Evolutionary conservation across 2,888 invertebrate genomes (phyloP).

Genomic region (Campoplex nolae): DNA sequence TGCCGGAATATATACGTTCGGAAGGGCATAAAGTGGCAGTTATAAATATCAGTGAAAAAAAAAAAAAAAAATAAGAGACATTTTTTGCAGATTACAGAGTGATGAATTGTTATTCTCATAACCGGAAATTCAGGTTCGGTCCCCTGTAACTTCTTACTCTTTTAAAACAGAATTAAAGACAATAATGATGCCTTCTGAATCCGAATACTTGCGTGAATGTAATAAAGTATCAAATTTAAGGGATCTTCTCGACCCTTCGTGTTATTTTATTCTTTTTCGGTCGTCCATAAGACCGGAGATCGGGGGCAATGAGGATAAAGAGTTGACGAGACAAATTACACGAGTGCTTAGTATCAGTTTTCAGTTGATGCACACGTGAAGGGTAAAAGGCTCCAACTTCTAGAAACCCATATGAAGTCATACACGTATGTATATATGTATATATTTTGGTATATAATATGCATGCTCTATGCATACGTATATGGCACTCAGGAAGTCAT

Average conservation of each 20-base stretch:
- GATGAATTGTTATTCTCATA: too few relatives aligned
- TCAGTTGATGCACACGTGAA: constrained; percentile 36
- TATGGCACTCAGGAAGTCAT: constrained; percentile 47
- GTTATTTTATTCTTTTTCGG: background rate
- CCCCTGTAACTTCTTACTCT: background rate
- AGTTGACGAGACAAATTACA: constrained; percentile 22
- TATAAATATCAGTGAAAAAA: too few relatives aligned
- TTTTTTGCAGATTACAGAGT: too few relatives aligned
- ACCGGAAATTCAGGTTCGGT: too few relatives aligned
- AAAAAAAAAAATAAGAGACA: too few relatives aligned
- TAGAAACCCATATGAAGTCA: constrained; percentile 14
- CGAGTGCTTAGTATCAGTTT: constrained; percentile 41
- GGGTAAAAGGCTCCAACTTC: constrained; percentile 29
- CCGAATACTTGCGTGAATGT: background rate
- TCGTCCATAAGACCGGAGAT: background rate
- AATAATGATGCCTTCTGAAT: background rate
- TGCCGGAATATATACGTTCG: too few relatives aligned
- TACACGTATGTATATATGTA: background rate
- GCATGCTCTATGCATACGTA: constrained; percentile 26
- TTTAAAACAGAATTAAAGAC: constrained; percentile 5
- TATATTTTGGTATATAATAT: constrained; percentile 29
- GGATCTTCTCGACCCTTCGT: constrained; percentile 7
- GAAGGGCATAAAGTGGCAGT: too few relatives aligned
- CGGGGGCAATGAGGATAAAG: background rate
- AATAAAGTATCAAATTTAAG: constrained; percentile 23